These are phyloP conservation scores for Onthophagus taurus DNA, from an alignment of 1,140 invertebrate genomes.

Conservation along the genomic window DNA sequence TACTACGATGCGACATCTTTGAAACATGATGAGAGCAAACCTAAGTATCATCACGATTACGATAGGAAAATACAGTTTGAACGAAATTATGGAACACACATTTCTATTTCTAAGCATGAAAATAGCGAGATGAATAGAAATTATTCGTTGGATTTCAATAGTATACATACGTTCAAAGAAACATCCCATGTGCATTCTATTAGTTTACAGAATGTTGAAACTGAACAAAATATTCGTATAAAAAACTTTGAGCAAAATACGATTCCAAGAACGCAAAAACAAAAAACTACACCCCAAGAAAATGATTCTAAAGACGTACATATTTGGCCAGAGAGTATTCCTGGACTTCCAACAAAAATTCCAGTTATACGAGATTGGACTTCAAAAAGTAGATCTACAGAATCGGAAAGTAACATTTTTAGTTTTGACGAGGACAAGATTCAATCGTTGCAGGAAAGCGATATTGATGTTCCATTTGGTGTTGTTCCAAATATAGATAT, in stretches of 20 bases:
- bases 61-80: conserved; percentile 36
- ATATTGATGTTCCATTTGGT: conserved; percentile 23
- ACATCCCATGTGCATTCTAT: conserved; percentile 52
- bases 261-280: conserved; percentile 27
- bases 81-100: conserved; percentile 50
- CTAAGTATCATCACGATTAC: conserved; percentile 26
- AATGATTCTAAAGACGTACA: conserved; percentile 35
- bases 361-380: conserved; percentile 21
- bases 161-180: conserved; percentile 37
- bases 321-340: conserved; percentile 48
- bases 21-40: conserved; percentile 21
- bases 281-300: conserved; percentile 3
- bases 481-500: conserved; percentile 30
- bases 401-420: conserved; percentile 48
- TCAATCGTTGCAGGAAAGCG: conserved; percentile 45
- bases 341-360: conserved; percentile 44
- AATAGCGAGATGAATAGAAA: conserved; percentile 18
- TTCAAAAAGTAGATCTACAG: conserved; percentile 25
- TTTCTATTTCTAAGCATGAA: conserved; percentile 24
- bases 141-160: conserved; percentile 9
- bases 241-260: conserved; percentile 34
- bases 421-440: conserved; percentile 62
- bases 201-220: conserved; percentile 56
- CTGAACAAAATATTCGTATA: conserved; percentile 47
- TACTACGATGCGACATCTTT: conserved; percentile 37